A percentile compares a stretch with the other conserved stretches of the same genome.
Evolutionary conservation across 2,888 invertebrate species (phyloP).

Genomic region (Drosophila pegasa): DNA sequence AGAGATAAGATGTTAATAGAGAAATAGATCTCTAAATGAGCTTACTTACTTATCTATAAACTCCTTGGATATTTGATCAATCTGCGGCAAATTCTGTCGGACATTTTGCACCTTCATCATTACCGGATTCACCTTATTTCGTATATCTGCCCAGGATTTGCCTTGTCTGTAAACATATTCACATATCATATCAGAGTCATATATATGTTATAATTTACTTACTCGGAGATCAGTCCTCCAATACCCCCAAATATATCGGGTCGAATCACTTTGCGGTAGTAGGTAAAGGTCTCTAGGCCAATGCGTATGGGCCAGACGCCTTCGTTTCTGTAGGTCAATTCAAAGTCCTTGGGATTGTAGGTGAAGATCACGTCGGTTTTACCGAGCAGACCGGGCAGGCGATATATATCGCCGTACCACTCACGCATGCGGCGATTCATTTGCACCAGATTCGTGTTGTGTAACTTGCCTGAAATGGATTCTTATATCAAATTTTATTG

Average conservation of each 20-base stretch:
- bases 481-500: accelerated
- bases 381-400: constrained; percentile 84
- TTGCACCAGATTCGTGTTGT: constrained; percentile 71
- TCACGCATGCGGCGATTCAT: constrained; percentile 68
- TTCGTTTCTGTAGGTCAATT: constrained; percentile 84
- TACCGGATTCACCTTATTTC: constrained; percentile 86
- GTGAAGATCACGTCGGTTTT: constrained; percentile 83
- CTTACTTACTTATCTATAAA: constrained; percentile 72
- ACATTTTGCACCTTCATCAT: constrained; percentile 81
- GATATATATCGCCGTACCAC: constrained; percentile 85
- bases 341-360: constrained; percentile 86
- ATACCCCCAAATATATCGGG: constrained; percentile 83
- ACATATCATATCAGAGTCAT: neutral
- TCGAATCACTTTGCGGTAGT: constrained; percentile 84
- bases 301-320: constrained; percentile 85
- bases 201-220: constrained; percentile 7
- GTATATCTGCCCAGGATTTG: constrained; percentile 88
- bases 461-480: constrained; percentile 56
- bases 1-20: neutral
- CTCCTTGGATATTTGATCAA: constrained; percentile 78
- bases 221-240: constrained; percentile 81
- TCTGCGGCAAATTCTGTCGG: constrained; percentile 68
- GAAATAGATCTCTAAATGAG: too few species aligned
- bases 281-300: constrained; percentile 83
- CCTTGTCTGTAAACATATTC: constrained; percentile 86